Percentiles rank a stretch among this genome's conserved stretches.
These are phyloP conservation scores for Epizoanthus scotinus DNA, from an alignment of 92 coral and sea anemone species.

Conservation along the genomic window DNA sequence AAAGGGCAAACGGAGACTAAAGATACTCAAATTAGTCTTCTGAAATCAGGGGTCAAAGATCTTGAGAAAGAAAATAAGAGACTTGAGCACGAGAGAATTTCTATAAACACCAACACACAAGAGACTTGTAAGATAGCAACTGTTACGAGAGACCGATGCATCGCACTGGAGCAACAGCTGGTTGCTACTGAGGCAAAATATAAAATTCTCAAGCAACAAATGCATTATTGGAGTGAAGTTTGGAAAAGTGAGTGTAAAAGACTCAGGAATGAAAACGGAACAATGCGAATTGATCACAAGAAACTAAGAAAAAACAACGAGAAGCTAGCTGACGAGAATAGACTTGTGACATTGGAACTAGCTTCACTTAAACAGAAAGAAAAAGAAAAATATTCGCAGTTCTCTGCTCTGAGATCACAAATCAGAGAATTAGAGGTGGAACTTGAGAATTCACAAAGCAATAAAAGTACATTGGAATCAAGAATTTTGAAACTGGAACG, in stretches of 20 bases:
- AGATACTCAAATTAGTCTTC: slow-evolving; percentile 29
- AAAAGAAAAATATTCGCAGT: not conserved
- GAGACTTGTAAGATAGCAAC: slow-evolving; percentile 22
- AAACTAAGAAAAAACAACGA: slow-evolving; percentile 3
- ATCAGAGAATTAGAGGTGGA: slow-evolving; percentile 16
- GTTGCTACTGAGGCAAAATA: slow-evolving; percentile 9
- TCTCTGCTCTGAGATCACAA: slow-evolving; percentile 16
- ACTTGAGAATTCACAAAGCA: slow-evolving; percentile 1
- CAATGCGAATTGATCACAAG: slow-evolving; percentile 4
- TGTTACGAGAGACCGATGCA: slow-evolving; percentile 13
- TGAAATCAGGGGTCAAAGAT: slow-evolving; percentile 33
- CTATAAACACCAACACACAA: slow-evolving; percentile 17
- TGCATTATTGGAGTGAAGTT: slow-evolving; percentile 34
- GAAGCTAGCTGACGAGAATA: slow-evolving; percentile 13
- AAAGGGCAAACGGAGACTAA: slow-evolving; percentile 33
- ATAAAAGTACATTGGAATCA: not conserved
- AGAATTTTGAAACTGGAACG: slow-evolving; percentile 1
- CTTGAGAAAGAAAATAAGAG: slow-evolving; percentile 36
- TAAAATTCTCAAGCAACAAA: slow-evolving; percentile 25
- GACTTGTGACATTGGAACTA: not conserved
- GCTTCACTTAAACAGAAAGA: slow-evolving; percentile 10
- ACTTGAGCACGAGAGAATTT: slow-evolving; percentile 17
- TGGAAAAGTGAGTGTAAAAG: slow-evolving; percentile 35
- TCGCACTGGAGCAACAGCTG: slow-evolving; percentile 7
- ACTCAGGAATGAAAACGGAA: slow-evolving; percentile 7